Base-by-base conservation (phyloP, 2,113 vertebrate genomes). In the Atlantisia rogersi region DNA sequence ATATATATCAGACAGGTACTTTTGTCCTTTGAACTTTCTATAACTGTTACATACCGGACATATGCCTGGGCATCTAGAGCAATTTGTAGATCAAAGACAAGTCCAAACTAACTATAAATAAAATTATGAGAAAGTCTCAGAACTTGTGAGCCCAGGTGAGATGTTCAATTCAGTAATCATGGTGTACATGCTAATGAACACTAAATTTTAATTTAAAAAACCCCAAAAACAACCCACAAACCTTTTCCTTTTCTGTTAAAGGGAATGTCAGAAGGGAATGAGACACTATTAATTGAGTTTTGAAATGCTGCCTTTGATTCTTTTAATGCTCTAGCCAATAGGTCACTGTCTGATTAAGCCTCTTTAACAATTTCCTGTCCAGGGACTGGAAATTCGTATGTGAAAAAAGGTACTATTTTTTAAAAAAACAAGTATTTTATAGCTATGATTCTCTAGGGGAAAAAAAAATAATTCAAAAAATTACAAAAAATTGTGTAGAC, bases 261-360 rank as follows among this genome's bases (percentile, higher is more conserved):
- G 11, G 17, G 11, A 82, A 37, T 37, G 21, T 40, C 76, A 81
- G 31, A 46, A 63, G 64, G 29, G 83, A 88, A 70, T 22, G 29
- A 86, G 29, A 77, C 91, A 84, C n/a, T 92, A 95, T 91, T 92
- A 94, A 95, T 2, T 73, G 83, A 75, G 48, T 92, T 95, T 92
- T 92, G 32, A 79, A 95, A 79, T 70, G 40, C 20, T 89, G 63
- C 12, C 67, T 95, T 93, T 95, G 69, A 82, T 92, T 73, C 16
- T 90, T 88, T 74, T 58, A 92, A 71, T 68, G 60, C 29, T 82
- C 26, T 87, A 92, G 62, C 58, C 59, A 91, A 79, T 85, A 87
- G 67, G 81, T 92, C 81, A 82, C 44, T 82, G 52, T 46, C 64
- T 92, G 48, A 89, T 95, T 85, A 87, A 94, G 19, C 17, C 37